Base-by-base conservation (phyloP, 2,888 invertebrate genomes). In the Nasonia oneida region DNA sequence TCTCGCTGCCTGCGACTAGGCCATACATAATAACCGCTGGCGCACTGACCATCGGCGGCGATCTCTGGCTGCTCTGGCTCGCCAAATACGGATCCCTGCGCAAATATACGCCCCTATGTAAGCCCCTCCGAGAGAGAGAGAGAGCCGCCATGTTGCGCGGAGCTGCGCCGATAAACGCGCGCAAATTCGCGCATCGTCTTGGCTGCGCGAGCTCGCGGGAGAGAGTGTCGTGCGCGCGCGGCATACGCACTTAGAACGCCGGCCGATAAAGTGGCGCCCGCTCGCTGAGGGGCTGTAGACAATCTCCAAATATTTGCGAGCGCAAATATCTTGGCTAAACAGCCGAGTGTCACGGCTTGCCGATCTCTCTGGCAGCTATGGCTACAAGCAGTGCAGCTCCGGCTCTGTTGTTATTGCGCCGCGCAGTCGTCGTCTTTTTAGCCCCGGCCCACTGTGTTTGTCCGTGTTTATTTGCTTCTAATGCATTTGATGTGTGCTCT, bases 251-350 rank as follows among this genome's bases (percentile, higher is more conserved):
- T 23, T 29, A 5, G 0, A 23, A 0, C 15, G 90, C 29, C 8
- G 33, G 67, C 6, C 91, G 91, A 91, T 91, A 89, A 91, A 92
- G 91, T 91, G 42, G 76, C 86, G 83, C 87, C 86, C 89, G 88
- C 89, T 88, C 77, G 39, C 42, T 42, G 39, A 73, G 73, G 73
- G 73, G 73, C 73, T 76, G 76, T 92, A 92, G 92, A 93, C 92
- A 92, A 93, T 93, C 92, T 92, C 91, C 92, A 93, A 93, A 93
- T 93, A 93, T 93, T 93, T 93, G 93, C 92, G 89, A 91, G 91
- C 90, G 91, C 92, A 93, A 93, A 93, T 93, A 93, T 93, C 93
- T 93, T 93, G 91, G 91, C 93, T 92, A 93, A 93, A 93, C 93
- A 93, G 90, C 91, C 88, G 90, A 91, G 91, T 91, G 91, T 90